phyloP scores from a whole-genome alignment of 1,140 invertebrate species.

The Achroia grisella region DNA sequence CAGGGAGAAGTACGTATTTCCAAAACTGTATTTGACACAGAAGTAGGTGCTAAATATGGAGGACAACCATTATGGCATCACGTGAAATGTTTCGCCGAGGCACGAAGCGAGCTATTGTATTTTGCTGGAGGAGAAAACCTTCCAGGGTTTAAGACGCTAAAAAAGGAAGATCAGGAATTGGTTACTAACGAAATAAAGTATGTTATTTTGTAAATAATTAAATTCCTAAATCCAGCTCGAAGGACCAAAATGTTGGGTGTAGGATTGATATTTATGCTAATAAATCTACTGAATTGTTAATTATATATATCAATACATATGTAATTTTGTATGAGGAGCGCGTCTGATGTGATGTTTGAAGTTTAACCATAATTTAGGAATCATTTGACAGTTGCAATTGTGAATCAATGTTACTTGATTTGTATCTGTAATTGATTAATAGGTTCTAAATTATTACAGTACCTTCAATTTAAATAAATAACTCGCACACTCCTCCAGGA shows the following conservation, averaged over 20 bases:
- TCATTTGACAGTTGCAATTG: too few species aligned
- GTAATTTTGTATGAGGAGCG: slow-evolving; percentile 11
- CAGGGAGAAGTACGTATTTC: slow-evolving; percentile 86
- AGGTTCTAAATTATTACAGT: too few species aligned
- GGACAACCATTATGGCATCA: slow-evolving; percentile 92
- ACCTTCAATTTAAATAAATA: too few species aligned
- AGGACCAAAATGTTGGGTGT: too few species aligned
- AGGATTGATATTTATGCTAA: too few species aligned
- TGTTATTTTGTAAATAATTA: slow-evolving; percentile 31
- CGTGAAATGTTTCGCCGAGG: slow-evolving; percentile 91
- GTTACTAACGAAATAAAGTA: slow-evolving; percentile 82
- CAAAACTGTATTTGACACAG: slow-evolving; percentile 91
- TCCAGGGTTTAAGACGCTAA: slow-evolving; percentile 83
- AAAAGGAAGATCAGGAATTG: slow-evolving; percentile 82
- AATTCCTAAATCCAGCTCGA: too few species aligned
- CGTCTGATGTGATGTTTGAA: too few species aligned
- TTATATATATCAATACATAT: slow-evolving; percentile 1
- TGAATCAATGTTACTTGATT: too few species aligned
- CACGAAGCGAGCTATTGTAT: slow-evolving; percentile 85
- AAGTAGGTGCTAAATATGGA: slow-evolving; percentile 86
- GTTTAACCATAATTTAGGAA: too few species aligned
- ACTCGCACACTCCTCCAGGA: too few species aligned
- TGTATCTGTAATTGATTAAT: too few species aligned
- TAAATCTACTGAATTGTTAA: too few species aligned
- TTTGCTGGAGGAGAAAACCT: slow-evolving; percentile 81